A percentile compares a stretch with the other conserved stretches of the same genome.
Conservation (phyloP, 1,140 invertebrate genomes). For the Cyrtorhinus lividipennis region DNA sequence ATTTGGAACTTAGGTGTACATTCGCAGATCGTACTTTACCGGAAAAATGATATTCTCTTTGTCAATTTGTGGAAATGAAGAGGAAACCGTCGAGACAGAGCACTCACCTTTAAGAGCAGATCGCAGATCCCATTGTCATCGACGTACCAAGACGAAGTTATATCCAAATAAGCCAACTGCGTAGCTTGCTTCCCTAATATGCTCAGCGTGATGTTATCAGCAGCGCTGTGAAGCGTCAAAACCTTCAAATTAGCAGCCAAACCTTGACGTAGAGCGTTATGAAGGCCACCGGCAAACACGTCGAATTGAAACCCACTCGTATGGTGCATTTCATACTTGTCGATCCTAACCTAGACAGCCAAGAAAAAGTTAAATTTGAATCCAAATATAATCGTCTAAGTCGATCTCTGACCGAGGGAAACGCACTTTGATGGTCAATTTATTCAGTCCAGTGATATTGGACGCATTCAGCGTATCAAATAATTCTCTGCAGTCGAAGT, state of each 20-base stretch:
- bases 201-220: conserved; percentile 26
- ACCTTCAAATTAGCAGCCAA: conserved; percentile 21
- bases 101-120: conserved; percentile 24
- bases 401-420: no score
- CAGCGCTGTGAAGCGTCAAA: conserved; percentile 24
- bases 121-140: conserved; percentile 26
- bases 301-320: neutral
- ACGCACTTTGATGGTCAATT: conserved; percentile 17
- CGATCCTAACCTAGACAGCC: neutral
- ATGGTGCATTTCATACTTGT: neutral
- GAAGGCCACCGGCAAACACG: neutral
- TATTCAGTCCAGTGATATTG: conserved; percentile 17
- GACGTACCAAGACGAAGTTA: conserved; percentile 27
- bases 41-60: no score
- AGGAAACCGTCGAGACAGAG: no score
- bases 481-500: neutral
- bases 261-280: conserved; percentile 16
- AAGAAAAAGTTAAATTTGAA: neutral
- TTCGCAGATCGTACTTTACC: no score
- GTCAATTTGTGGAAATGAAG: no score
- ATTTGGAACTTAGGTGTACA: conserved; percentile 14
- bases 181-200: conserved; percentile 24
- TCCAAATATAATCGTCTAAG: neutral
- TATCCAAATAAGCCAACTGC: conserved; percentile 25
- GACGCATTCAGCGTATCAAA: conserved; percentile 12